These are phyloP conservation scores for Drosophila pseudoobscura DNA, from an alignment of 1,140 invertebrate species.

Conservation along the genomic window DNA sequence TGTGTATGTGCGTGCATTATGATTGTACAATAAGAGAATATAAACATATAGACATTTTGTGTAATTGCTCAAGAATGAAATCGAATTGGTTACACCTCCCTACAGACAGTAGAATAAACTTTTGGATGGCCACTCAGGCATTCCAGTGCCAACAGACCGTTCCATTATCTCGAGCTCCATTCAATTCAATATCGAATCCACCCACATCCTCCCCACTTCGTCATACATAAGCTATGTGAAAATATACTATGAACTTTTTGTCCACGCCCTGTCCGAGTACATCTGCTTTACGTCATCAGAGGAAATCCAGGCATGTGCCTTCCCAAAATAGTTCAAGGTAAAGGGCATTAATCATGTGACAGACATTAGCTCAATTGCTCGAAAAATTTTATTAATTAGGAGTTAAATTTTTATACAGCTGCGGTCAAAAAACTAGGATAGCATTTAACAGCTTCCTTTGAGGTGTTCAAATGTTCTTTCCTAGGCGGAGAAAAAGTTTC, in stretches of 20 bases:
- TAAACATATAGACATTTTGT: constrained; percentile 16
- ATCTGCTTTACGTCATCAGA: constrained; percentile 35
- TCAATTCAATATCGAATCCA: background rate
- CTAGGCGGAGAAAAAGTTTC: no score
- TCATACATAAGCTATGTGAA: constrained; percentile 12
- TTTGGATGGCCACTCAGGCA: constrained; percentile 18
- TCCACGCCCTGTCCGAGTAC: constrained; percentile 2
- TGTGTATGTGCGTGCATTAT: constrained; percentile 18
- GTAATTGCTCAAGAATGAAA: constrained; percentile 38
- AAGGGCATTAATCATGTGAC: constrained; percentile 31
- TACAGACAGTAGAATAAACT: background rate
- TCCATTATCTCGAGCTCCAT: constrained; percentile 30
- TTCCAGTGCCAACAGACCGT: background rate
- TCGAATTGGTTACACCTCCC: no score
- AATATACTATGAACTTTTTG: constrained; percentile 5
- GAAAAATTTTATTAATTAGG: constrained; percentile 17
- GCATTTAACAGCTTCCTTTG: no score
- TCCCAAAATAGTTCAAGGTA: constrained; percentile 23
- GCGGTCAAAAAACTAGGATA: no score
- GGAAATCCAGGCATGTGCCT: constrained; percentile 28
- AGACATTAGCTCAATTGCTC: constrained; percentile 7
- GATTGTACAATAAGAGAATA: constrained; percentile 45
- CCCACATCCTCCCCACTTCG: background rate
- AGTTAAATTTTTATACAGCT: background rate
- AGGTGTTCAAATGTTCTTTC: no score